Evolutionary conservation across 2,797 vertebrate species (phyloP).

Genomic region (Hippopotamyrus pictus): DNA sequence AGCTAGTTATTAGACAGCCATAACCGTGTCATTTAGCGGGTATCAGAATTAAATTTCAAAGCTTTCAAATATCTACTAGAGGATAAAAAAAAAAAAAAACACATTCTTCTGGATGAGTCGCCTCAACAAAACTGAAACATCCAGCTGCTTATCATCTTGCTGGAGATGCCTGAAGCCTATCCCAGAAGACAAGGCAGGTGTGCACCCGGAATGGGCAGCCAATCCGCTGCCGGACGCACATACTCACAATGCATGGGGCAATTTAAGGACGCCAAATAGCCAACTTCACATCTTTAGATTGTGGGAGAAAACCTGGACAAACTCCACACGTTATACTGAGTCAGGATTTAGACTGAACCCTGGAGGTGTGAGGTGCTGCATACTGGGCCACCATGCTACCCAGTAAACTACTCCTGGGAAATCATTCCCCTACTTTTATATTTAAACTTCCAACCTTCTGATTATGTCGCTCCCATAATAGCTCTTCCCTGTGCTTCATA

Average conservation of each 20-base stretch:
- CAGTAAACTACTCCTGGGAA: background rate
- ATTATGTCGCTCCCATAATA: background rate
- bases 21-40: background rate
- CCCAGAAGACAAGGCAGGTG: background rate
- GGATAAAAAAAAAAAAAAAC: background rate
- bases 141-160: background rate
- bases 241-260: background rate
- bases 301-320: background rate
- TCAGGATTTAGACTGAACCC: background rate
- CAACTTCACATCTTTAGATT: background rate
- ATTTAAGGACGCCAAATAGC: background rate
- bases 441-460: background rate
- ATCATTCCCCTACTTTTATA: background rate
- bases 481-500: background rate
- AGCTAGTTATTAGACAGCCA: background rate
- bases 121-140: background rate
- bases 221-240: background rate
- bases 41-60: background rate
- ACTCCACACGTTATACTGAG: background rate
- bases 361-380: background rate
- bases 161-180: background rate
- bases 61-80: background rate
- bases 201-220: background rate
- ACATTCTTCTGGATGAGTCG: background rate
- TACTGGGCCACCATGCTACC: background rate